These are phyloP conservation scores for Ctenopoma multispine DNA, from an alignment of 2,797 vertebrate genomes.

Conservation along the genomic window DNA sequence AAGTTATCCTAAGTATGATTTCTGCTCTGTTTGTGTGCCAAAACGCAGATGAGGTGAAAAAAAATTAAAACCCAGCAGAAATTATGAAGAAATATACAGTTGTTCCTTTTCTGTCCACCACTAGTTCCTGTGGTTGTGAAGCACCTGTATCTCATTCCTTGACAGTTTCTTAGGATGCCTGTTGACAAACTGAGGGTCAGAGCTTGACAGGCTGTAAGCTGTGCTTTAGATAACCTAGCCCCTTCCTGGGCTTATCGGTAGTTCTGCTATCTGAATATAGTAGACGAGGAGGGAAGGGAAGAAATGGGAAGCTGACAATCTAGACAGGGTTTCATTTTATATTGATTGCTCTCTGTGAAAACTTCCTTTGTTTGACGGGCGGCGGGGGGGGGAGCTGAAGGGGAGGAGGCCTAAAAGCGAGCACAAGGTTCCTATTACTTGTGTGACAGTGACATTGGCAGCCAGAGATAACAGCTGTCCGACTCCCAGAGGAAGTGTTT, in stretches of 20 bases:
- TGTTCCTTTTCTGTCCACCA: conserved; percentile 25
- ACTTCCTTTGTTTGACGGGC: conserved; percentile 73
- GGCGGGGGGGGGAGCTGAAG: background rate
- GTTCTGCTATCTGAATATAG: conserved; percentile 40
- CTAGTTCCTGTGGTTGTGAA: conserved; percentile 37
- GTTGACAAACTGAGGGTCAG: conserved; percentile 54
- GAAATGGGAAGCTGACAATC: conserved; percentile 65
- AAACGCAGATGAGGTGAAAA: background rate
- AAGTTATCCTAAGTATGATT: background rate
- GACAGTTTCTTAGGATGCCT: conserved; percentile 44
- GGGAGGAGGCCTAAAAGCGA: conserved; percentile 29
- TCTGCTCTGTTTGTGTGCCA: background rate
- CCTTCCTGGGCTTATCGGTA: conserved; percentile 40
- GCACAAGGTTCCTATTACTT: conserved; percentile 72
- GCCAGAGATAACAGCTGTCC: conserved; percentile 79
- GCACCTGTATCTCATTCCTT: conserved; percentile 53
- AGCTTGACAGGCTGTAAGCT: conserved; percentile 37
- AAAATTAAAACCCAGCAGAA: background rate
- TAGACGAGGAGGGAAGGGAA: conserved; percentile 28
- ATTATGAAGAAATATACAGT: background rate
- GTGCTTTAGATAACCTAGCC: conserved; percentile 55
- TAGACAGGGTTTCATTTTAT: conserved; percentile 69
- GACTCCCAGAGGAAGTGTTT: conserved; percentile 76
- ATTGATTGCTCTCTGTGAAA: conserved; percentile 73
- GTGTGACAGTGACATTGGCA: conserved; percentile 73